Evolutionary conservation across 2,797 vertebrate genomes (phyloP).

Genomic region (Pitangus sulphuratus): DNA sequence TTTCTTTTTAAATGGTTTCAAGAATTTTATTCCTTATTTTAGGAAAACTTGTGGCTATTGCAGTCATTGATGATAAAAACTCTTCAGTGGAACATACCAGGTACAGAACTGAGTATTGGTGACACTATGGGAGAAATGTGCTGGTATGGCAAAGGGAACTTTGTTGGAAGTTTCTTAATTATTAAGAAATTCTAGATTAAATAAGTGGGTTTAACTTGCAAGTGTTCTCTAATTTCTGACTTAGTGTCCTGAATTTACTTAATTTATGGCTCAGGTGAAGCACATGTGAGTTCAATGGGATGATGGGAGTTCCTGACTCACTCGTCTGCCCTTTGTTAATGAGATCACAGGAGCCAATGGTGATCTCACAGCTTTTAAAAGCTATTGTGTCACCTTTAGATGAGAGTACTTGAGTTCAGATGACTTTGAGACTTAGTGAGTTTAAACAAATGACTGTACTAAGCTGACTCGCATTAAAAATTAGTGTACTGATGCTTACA

Average conservation of each 20-base stretch:
- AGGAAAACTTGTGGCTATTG: slow-evolving; percentile 96
- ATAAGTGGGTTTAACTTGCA: not conserved
- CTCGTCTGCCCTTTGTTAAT: not conserved
- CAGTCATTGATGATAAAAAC: slow-evolving; percentile 94
- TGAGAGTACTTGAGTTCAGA: not conserved
- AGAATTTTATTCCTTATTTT: slow-evolving; percentile 58
- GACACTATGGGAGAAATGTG: not conserved
- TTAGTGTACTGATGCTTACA: not conserved
- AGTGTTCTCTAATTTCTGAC: not conserved
- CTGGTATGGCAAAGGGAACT: not conserved
- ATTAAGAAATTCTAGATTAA: not conserved
- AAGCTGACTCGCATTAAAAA: not conserved
- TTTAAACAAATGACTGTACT: not conserved
- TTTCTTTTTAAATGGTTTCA: not conserved
- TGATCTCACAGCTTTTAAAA: not conserved
- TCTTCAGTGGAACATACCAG: slow-evolving; percentile 87
- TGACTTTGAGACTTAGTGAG: not conserved
- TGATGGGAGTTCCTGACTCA: not conserved
- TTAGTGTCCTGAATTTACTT: not conserved
- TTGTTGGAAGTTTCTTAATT: not conserved
- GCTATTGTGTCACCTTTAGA: not conserved
- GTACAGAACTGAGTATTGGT: slow-evolving; percentile 75
- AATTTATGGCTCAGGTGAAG: not conserved
- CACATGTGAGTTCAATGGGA: not conserved
- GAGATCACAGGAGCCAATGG: not conserved